These are phyloP conservation scores for Tolmerus cingulatus DNA, from an alignment of 2,888 invertebrate genomes.

Conservation along the genomic window DNA sequence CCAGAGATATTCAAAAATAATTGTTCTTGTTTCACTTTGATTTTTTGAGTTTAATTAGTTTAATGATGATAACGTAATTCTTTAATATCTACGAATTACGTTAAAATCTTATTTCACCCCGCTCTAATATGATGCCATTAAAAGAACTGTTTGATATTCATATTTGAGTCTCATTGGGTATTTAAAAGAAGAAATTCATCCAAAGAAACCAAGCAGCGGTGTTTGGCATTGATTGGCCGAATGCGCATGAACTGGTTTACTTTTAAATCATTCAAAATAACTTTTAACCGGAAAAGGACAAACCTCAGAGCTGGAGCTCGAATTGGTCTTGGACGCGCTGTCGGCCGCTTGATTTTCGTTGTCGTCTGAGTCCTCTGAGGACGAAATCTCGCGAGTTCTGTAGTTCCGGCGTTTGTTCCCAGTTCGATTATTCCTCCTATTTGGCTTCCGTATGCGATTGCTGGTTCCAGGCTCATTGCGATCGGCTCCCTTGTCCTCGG, in stretches of 20 bases:
- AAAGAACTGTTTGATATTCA: too few relatives aligned
- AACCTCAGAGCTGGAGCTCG: slow-evolving; percentile 27
- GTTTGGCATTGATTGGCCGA: background rate
- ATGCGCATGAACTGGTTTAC: background rate
- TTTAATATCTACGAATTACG: too few relatives aligned
- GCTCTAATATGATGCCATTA: too few relatives aligned
- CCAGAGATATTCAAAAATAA: too few relatives aligned
- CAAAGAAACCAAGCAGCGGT: background rate
- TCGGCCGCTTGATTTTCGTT: background rate
- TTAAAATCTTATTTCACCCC: too few relatives aligned
- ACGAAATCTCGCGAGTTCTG: slow-evolving; percentile 47
- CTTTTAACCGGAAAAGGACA: background rate
- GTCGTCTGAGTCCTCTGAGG: slow-evolving; percentile 44
- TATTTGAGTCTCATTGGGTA: too few relatives aligned
- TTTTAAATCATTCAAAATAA: background rate
- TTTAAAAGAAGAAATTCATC: background rate
- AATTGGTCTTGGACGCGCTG: background rate
- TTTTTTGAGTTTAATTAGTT: too few relatives aligned
- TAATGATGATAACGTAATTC: too few relatives aligned
- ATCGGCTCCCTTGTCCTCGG: background rate
- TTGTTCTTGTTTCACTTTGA: too few relatives aligned
- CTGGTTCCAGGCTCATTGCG: slow-evolving; percentile 31
- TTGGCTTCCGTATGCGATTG: slow-evolving; percentile 37
- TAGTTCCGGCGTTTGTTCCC: slow-evolving; percentile 47
- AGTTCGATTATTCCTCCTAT: background rate